phyloP scores from a whole-genome alignment of 2,888 invertebrate genomes.

The Volucella bombylans region DNA sequence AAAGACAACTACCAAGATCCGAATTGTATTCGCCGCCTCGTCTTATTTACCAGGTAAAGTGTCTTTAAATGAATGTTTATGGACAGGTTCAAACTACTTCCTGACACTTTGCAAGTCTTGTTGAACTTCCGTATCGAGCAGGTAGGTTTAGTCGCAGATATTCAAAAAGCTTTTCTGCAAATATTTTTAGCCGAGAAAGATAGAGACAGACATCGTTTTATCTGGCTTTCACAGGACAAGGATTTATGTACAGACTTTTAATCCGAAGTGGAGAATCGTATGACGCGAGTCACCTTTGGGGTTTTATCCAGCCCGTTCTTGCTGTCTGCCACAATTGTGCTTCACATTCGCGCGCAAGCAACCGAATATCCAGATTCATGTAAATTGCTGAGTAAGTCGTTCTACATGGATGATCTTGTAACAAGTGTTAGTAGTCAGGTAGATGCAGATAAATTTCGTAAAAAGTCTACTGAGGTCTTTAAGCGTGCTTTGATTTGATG shows the following conservation, averaged over 20 bases:
- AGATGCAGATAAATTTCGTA: slow-evolving; percentile 15
- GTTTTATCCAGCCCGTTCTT: slow-evolving; percentile 8
- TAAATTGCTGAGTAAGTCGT: background rate
- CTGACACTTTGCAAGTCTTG: too few relatives aligned
- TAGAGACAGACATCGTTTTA: slow-evolving; percentile 22
- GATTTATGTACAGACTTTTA: too few relatives aligned
- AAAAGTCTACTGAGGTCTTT: slow-evolving; percentile 3
- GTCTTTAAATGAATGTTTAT: too few relatives aligned
- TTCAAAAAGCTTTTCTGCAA: too few relatives aligned
- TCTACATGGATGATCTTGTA: slow-evolving; percentile 34
- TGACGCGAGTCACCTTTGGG: slow-evolving; percentile 19
- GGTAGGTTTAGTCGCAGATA: too few relatives aligned
- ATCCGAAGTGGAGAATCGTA: slow-evolving; percentile 14
- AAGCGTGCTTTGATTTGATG: too few relatives aligned
- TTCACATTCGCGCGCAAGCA: background rate
- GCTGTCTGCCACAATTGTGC: slow-evolving; percentile 6
- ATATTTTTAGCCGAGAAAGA: background rate
- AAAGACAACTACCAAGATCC: too few relatives aligned
- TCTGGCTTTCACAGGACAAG: slow-evolving; percentile 7
- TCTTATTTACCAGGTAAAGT: too few relatives aligned
- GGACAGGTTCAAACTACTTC: too few relatives aligned
- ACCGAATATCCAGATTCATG: background rate
- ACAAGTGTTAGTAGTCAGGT: background rate
- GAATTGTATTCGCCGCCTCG: too few relatives aligned
- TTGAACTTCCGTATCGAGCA: too few relatives aligned